phyloP scores from a whole-genome alignment of 2,113 vertebrate genomes.

The Corythornis vintsioides region DNA sequence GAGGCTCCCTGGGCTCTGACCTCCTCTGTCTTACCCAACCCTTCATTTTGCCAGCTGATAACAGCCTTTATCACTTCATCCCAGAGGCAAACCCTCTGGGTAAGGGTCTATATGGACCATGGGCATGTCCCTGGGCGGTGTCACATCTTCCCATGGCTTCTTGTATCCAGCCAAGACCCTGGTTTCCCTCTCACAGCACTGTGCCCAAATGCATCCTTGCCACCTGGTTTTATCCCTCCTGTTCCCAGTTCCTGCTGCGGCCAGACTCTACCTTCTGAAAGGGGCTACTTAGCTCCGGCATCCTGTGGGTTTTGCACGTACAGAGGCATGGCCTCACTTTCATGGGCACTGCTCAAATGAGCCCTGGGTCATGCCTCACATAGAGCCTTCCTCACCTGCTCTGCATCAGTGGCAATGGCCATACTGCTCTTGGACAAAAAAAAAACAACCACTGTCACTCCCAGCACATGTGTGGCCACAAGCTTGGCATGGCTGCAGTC shows the following conservation, averaged over 20 bases:
- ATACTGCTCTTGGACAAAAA: background rate
- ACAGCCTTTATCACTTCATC: background rate
- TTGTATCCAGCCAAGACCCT: background rate
- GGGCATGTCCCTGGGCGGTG: fast-evolving
- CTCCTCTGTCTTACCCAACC: background rate
- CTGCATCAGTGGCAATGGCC: background rate
- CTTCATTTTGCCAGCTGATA: background rate
- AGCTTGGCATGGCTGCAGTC: fast-evolving
- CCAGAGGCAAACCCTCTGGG: background rate
- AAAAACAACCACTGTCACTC: fast-evolving
- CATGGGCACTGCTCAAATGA: background rate
- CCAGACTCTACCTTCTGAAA: background rate
- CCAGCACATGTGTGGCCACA: fast-evolving
- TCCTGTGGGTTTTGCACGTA: fast-evolving
- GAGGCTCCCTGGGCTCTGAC: background rate
- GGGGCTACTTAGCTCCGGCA: background rate
- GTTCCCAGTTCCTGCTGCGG: background rate
- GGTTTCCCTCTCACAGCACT: fast-evolving
- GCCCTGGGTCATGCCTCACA: fast-evolving
- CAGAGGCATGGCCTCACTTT: fast-evolving
- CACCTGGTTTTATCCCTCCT: background rate
- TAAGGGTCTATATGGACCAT: background rate
- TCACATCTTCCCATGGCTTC: background rate
- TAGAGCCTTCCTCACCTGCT: background rate
- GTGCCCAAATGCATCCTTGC: fast-evolving